Conservation (phyloP, 1,140 invertebrate genomes). For the Drosophila busckii region DNA sequence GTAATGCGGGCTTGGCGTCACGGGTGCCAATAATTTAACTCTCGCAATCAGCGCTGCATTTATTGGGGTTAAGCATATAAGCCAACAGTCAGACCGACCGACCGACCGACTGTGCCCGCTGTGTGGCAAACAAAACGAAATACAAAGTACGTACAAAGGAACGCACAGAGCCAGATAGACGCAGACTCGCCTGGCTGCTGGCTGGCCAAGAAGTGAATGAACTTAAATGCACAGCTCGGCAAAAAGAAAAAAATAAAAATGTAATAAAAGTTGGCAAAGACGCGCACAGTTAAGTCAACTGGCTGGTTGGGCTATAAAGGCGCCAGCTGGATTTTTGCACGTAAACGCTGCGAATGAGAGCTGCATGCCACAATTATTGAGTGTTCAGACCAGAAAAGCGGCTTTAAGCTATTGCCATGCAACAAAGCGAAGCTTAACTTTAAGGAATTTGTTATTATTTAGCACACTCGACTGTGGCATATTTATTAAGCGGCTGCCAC, state of each 20-base stretch:
- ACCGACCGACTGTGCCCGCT: too few relatives aligned
- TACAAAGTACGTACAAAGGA: background rate
- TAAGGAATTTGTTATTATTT: too few relatives aligned
- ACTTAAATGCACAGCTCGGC: conserved; percentile 40
- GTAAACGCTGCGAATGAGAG: conserved; percentile 40
- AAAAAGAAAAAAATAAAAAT: conserved; percentile 3
- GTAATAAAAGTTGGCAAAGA: conserved; percentile 44
- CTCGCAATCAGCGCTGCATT: conserved; percentile 70
- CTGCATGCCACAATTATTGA: conserved; percentile 29
- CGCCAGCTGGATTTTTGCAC: conserved; percentile 44
- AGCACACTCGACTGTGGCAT: too few relatives aligned
- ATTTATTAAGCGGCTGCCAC: too few relatives aligned
- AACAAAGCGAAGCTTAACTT: background rate
- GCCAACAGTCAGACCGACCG: conserved; percentile 11
- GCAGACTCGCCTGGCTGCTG: conserved; percentile 37
- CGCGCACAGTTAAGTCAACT: conserved; percentile 60
- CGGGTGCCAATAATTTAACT: conserved; percentile 70
- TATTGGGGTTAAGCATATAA: conserved; percentile 72
- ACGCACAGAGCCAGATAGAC: background rate
- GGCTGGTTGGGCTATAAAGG: conserved; percentile 25
- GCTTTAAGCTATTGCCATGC: too few relatives aligned
- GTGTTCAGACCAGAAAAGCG: conserved; percentile 13
- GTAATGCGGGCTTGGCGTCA: conserved; percentile 63
- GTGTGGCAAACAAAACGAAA: background rate
- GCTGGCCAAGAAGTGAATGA: conserved; percentile 55